Evolutionary conservation across 2,113 vertebrate genomes (phyloP).

Genomic region (Poecilia latipinna): DNA sequence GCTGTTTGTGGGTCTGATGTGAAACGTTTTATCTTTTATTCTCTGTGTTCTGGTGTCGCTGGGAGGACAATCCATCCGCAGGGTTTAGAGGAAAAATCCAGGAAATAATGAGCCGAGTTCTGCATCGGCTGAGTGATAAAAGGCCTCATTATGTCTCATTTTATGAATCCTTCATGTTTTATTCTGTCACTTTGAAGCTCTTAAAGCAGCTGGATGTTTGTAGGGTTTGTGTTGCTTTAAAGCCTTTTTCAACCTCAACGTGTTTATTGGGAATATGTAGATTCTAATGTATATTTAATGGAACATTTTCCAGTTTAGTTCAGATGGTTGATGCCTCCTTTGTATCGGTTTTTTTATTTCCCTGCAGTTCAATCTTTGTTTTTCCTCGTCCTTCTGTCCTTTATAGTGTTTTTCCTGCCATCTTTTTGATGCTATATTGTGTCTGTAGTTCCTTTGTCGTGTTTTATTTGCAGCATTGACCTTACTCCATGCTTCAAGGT

Average conservation of each 20-base stretch:
- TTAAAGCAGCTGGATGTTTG: neutral
- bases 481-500: too few relatives aligned
- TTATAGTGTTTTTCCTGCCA: neutral
- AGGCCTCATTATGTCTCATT: neutral
- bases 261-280: too few relatives aligned
- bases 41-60: constrained; percentile 25
- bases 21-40: constrained; percentile 38
- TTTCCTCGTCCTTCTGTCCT: neutral
- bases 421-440: neutral
- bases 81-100: neutral
- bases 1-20: constrained; percentile 8
- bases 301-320: neutral
- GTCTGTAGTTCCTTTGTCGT: neutral
- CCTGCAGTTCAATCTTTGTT: neutral
- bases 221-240: neutral
- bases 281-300: neutral
- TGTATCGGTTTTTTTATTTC: too few relatives aligned
- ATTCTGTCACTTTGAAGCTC: neutral
- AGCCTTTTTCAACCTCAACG: neutral
- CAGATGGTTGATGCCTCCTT: neutral
- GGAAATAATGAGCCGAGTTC: neutral
- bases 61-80: constrained; percentile 1
- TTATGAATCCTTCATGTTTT: neutral
- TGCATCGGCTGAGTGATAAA: neutral
- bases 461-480: neutral